Evolutionary conservation across 2,888 invertebrate species (phyloP).

Genomic region (Baccha elongata): DNA sequence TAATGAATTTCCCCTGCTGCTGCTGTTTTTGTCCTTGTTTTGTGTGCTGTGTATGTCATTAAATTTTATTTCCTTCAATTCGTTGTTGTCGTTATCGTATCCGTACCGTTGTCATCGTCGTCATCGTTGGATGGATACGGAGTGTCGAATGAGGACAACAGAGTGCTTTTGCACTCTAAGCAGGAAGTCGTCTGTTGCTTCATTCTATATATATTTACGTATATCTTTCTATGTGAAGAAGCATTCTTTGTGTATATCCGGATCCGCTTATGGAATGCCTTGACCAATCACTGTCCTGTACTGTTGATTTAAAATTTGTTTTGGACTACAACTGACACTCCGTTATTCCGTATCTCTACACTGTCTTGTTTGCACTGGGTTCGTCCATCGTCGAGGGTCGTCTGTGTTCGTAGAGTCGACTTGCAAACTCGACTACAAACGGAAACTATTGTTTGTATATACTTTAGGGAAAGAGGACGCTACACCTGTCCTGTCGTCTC

Average conservation of each 20-base stretch:
- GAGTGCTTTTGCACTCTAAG: conserved; percentile 39
- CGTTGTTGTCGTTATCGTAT: conserved; percentile 37
- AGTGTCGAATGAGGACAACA: background rate
- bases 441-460: conserved; percentile 46
- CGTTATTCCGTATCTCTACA: conserved; percentile 1
- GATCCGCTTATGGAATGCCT: conserved; percentile 40
- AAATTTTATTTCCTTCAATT: conserved; percentile 63
- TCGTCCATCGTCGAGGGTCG: conserved; percentile 17
- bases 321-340: too few species aligned
- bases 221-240: background rate
- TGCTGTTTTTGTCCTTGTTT: conserved; percentile 26
- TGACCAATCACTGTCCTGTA: conserved; percentile 62
- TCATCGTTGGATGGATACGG: conserved; percentile 5
- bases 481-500: conserved; percentile 17
- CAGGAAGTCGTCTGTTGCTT: conserved; percentile 49
- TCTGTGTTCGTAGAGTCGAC: background rate
- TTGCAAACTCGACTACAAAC: conserved; percentile 12
- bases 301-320: conserved; percentile 67
- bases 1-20: background rate
- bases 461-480: background rate
- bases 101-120: conserved; percentile 17
- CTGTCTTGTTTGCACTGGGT: conserved; percentile 43
- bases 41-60: conserved; percentile 65
- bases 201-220: background rate
- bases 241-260: conserved; percentile 27